Evolutionary conservation across 2,888 invertebrate genomes (phyloP).

Genomic region (Quadroppia sp.): DNA sequence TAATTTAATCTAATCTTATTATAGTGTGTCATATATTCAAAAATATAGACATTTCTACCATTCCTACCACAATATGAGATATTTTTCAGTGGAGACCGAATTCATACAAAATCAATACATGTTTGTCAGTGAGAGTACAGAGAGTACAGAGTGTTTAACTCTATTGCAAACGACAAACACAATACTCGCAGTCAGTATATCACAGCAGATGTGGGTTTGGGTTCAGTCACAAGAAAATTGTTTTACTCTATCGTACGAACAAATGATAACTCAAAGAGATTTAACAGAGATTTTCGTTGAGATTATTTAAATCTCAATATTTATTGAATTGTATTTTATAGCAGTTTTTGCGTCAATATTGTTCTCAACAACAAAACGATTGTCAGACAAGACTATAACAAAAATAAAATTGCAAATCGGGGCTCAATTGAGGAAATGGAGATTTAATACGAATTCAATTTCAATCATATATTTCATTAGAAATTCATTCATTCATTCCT

Average conservation of each 20-base stretch:
- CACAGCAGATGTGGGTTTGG: conserved; percentile 27
- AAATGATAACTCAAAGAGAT: conserved; percentile 23
- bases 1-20: conserved; percentile 34
- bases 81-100: background rate
- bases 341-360: background rate
- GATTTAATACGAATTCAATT: conserved; percentile 1
- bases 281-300: conserved; percentile 16
- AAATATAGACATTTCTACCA: conserved; percentile 6
- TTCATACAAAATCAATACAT: conserved; percentile 3
- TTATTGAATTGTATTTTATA: conserved; percentile 32
- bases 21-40: conserved; percentile 30
- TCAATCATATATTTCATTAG: background rate
- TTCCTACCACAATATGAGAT: background rate
- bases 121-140: conserved; percentile 8
- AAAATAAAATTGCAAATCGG: conserved; percentile 1
- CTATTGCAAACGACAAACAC: background rate
- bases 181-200: conserved; percentile 10
- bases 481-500: conserved; percentile 10
- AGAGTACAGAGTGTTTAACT: too few species aligned
- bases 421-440: conserved; percentile 3
- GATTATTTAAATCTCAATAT: conserved; percentile 30
- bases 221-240: conserved; percentile 7
- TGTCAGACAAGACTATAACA: background rate
- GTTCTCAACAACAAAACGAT: background rate
- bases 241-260: background rate